Percentiles rank a stretch among this genome's conserved stretches.
These are phyloP conservation scores for Baccha elongata DNA, from an alignment of 2,888 invertebrate genomes.

Conservation along the genomic window DNA sequence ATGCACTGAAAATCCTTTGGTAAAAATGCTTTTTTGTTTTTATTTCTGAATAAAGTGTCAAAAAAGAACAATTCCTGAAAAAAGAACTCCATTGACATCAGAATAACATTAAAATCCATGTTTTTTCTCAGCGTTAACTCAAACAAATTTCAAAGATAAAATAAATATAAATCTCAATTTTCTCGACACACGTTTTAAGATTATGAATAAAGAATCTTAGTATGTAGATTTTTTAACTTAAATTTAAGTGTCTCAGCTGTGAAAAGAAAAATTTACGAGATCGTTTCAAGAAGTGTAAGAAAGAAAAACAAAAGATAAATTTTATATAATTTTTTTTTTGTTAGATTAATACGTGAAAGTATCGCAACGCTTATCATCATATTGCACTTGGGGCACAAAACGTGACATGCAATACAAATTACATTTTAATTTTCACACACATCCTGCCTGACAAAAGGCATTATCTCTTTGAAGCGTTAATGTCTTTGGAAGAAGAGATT, in stretches of 20 bases:
- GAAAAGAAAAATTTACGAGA: constrained; percentile 20
- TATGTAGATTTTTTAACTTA: neutral
- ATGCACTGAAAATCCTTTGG: too few relatives aligned
- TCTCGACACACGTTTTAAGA: neutral
- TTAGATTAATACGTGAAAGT: constrained; percentile 1
- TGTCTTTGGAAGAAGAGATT: neutral
- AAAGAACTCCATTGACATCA: too few relatives aligned
- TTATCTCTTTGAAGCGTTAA: neutral
- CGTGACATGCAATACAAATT: constrained; percentile 58
- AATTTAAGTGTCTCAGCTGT: constrained; percentile 27
- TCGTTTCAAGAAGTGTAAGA: neutral
- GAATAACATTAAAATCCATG: too few relatives aligned
- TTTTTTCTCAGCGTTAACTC: too few relatives aligned
- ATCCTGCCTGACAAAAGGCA: neutral
- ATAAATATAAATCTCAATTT: too few relatives aligned
- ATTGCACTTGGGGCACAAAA: constrained; percentile 33
- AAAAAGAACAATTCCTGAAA: too few relatives aligned
- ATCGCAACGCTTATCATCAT: constrained; percentile 34
- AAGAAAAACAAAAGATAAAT: constrained; percentile 16
- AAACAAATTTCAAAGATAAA: too few relatives aligned
- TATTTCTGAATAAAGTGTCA: too few relatives aligned
- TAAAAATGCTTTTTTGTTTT: too few relatives aligned
- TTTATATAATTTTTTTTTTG: constrained; percentile 24
- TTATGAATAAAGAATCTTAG: neutral
- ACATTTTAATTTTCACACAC: constrained; percentile 40